A percentile compares a stretch with the other conserved stretches of the same genome.
Evolutionary conservation across 2,888 invertebrate genomes (phyloP).

Genomic region (Stenodera caucasica): DNA sequence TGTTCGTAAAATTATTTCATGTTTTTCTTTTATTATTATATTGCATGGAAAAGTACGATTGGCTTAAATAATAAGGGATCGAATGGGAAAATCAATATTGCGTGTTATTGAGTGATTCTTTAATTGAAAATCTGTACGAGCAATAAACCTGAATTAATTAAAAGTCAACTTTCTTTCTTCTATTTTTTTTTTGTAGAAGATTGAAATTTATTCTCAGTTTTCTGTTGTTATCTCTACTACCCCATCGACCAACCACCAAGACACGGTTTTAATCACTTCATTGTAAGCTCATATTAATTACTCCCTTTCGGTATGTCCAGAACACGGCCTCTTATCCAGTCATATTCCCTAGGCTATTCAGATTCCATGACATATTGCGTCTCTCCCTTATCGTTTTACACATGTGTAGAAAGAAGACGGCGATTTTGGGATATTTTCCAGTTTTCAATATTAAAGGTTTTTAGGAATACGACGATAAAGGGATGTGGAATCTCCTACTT

Average conservation of each 20-base stretch:
- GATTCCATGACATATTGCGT: neutral
- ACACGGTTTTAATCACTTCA: neutral
- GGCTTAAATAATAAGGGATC: too few relatives aligned
- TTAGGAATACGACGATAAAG: too few relatives aligned
- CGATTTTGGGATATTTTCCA: neutral
- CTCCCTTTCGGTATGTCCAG: conserved; percentile 20
- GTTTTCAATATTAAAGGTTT: neutral
- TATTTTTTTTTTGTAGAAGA: neutral
- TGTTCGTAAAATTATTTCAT: neutral
- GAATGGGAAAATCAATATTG: too few relatives aligned
- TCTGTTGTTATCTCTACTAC: neutral
- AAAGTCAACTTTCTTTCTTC: too few relatives aligned
- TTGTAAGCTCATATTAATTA: conserved; percentile 24
- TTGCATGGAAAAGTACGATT: neutral
- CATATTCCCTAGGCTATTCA: neutral
- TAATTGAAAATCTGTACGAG: too few relatives aligned
- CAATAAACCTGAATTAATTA: too few relatives aligned
- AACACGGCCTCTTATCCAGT: conserved; percentile 15
- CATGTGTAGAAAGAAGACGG: neutral
- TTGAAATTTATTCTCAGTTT: neutral
- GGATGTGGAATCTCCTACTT: neutral
- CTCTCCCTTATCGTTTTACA: neutral
- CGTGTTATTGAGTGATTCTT: too few relatives aligned
- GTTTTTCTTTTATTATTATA: neutral
- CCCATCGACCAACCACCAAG: neutral